Evolutionary conservation across 2,113 vertebrate genomes (phyloP), one percentile per base, ranked within the genome.

Genomic region (Bagarius yarrelli): DNA sequence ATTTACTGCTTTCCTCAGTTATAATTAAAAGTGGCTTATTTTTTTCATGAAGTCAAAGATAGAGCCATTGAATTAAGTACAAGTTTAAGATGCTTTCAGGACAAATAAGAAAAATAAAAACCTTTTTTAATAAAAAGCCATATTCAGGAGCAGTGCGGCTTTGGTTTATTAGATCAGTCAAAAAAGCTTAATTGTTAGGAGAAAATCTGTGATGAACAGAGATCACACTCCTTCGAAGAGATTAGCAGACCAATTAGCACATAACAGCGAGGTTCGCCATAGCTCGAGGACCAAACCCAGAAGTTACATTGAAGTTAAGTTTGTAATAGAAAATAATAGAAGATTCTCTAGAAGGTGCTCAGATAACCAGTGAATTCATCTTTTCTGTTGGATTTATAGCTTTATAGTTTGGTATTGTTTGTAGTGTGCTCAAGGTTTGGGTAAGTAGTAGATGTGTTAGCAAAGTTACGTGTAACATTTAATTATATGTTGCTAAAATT

Each of bases 1-100:
- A 81, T 82, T 86, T 83, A 83, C 63, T 82, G 76, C 36, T 57
- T 83, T 85, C 44, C 67, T 21, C 67, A 11, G 19, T 55, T 76
- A 56, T 78, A 84, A 87, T 55, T 53, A 8, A 73, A 73, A 50
- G 50, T 21, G 57, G 64, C 76, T 80, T 69, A 74, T 84, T 86
- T 81, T 67, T 34, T 53, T 8, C 50, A 72, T 53, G 69, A 52
- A 30, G 25, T 16, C 47, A 53, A 55, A 72, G 0, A 52, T 25
- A 30, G 2, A 34, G 0, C 32, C 56, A 76, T 11, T 9, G 16
- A 55, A 12, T n/a, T 4, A 23, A 52, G n/a, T 30, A 8, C 18
- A 44, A 40, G 25, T 30, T 52, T 25, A 52, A n/a, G 30, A 16
- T 55, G 23, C 32, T 6, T 14, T 66, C 59, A 64, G 11, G 8